These are phyloP conservation scores for Gambusia yucatana DNA, from an alignment of 2,797 vertebrate species.

Conservation along the genomic window DNA sequence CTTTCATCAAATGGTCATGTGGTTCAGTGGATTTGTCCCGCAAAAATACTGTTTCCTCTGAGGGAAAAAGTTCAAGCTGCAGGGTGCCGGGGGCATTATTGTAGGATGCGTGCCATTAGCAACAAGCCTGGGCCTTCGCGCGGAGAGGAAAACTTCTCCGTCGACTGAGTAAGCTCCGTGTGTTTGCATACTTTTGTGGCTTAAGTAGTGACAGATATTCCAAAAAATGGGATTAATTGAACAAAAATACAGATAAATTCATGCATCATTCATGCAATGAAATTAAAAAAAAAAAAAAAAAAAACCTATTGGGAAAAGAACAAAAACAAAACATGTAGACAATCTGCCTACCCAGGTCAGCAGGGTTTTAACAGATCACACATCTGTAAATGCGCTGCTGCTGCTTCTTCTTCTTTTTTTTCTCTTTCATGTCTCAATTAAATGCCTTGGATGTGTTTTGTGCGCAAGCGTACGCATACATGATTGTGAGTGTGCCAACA, in stretches of 20 bases:
- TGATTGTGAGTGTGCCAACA: constrained; percentile 69
- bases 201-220: constrained; percentile 61
- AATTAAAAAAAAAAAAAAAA: too few species aligned
- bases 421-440: constrained; percentile 29
- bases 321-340: constrained; percentile 12
- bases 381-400: constrained; percentile 40
- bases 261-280: not conserved
- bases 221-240: constrained; percentile 57
- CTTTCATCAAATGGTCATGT: constrained; percentile 71
- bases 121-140: constrained; percentile 66
- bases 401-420: constrained; percentile 24
- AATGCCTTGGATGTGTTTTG: constrained; percentile 29
- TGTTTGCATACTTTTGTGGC: constrained; percentile 60
- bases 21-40: constrained; percentile 62
- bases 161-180: constrained; percentile 67
- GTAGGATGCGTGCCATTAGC: constrained; percentile 82
- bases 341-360: not conserved
- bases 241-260: constrained; percentile 16
- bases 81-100: constrained; percentile 67
- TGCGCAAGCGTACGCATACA: constrained; percentile 22
- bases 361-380: constrained; percentile 27
- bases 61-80: constrained; percentile 37
- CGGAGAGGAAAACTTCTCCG: constrained; percentile 64
- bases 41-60: constrained; percentile 62
- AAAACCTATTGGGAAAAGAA: not conserved